Evolutionary conservation across 2,888 invertebrate genomes (phyloP).

Genomic region (Cotesia congregata): DNA sequence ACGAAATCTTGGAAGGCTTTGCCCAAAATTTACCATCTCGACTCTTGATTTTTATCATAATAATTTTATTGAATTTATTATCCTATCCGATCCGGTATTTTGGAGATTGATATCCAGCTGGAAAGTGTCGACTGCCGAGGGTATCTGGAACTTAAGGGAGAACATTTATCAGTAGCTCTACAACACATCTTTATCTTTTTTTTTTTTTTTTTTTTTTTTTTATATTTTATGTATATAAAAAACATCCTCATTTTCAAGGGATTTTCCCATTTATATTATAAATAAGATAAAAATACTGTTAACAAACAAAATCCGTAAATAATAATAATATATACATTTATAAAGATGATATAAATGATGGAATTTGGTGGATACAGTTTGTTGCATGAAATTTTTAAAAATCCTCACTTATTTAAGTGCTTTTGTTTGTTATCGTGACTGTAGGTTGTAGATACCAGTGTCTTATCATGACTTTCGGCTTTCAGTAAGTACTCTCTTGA

Average conservation of each 20-base stretch:
- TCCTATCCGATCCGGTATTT: background rate
- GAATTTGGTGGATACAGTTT: no score
- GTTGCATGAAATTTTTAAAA: background rate
- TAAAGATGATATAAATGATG: no score
- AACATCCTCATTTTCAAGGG: no score
- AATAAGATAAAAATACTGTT: no score
- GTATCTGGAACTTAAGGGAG: background rate
- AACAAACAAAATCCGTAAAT: no score
- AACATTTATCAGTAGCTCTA: background rate
- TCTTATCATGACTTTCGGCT: background rate
- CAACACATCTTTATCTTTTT: background rate
- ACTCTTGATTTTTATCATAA: slow-evolving; percentile 40
- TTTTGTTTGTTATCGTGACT: slow-evolving; percentile 1
- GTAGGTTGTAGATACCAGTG: background rate
- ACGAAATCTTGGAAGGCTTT: slow-evolving; percentile 56
- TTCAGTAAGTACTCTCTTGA: background rate
- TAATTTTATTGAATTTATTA: background rate
- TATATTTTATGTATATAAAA: no score
- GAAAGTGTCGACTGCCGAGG: background rate
- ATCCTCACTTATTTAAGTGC: background rate
- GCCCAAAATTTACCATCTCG: slow-evolving; percentile 47
- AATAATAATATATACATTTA: no score
- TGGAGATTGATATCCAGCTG: background rate
- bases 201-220: background rate
- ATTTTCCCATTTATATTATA: no score